Base-by-base conservation (phyloP, 2,888 invertebrate species). In the Ecliptopera silaceata region DNA sequence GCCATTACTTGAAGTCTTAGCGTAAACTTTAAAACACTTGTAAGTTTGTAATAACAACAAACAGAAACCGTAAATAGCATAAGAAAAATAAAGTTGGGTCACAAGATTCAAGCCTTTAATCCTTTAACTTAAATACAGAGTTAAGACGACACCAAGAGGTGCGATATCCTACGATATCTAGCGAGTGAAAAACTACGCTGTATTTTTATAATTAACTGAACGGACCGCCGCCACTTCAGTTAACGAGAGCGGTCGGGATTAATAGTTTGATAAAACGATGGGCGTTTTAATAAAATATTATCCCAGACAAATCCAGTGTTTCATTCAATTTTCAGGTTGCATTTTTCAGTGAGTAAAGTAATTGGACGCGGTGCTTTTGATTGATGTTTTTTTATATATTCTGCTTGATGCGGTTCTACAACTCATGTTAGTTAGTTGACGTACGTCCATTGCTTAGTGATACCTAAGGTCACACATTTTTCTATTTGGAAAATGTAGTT, bases 201-300 rank as follows among this genome's bases (percentile, higher is more conserved):
- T 54, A 59, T 59, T 56, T 63, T 64, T 56, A 34, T 54, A 59
- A 64, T 59, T 52, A 59, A 61, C 49, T 48, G 48, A 54, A 60
- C 48, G 55, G 22, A 31, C 46, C 62, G 55, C 48, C 50, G 56
- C 48, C 50, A 42, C 59, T 57, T 51, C 42, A 55, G 59, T 47
- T 61, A 59, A 59, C 51, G 58, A 59, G 56, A 55, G 52, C 55
- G 52, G 59, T 59, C 50, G 31, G 56, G 53, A 57, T 65, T 60
- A 57, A 56, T 56, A 53, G 53, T 53, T 56, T 56, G 53, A 59
- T 63, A 56, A 63, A 63, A 58, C 59, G 56, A 57, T 58, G 55
- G 59, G 46, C 42, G 53, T 31, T 61, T 58, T 55, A 20, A 55
- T 58, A 59, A 56, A 48, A 55, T 45, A 56, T 61, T 47, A 54